phyloP scores from a whole-genome alignment of 2,113 vertebrate genomes.

The Aleadryas rufinucha region DNA sequence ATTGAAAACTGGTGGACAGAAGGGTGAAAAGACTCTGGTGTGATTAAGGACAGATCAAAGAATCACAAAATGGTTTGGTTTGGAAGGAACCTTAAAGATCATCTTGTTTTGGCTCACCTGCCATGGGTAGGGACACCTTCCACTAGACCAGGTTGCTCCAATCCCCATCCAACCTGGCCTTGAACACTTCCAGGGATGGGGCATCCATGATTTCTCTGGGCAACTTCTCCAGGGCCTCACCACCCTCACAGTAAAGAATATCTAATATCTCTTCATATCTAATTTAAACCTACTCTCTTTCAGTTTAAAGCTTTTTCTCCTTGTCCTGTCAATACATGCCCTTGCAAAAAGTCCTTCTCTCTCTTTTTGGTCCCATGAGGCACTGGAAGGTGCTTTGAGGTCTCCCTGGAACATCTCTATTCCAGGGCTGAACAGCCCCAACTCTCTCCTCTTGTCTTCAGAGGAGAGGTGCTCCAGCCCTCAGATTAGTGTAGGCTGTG shows the following conservation, averaged over 20 bases:
- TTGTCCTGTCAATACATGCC: neutral
- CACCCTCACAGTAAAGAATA: neutral
- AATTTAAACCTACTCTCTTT: neutral
- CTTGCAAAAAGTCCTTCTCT: neutral
- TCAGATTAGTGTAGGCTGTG: neutral
- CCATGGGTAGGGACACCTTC: neutral
- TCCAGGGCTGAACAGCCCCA: neutral
- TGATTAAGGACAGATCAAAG: neutral
- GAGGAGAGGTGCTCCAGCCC: neutral
- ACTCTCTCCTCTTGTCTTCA: neutral
- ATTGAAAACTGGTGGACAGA: neutral
- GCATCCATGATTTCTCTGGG: rapidly evolving
- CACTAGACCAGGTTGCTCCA: neutral
- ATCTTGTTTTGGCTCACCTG: neutral
- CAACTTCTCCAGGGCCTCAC: neutral
- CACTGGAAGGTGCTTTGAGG: neutral
- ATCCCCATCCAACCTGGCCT: neutral
- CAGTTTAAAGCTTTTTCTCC: neutral
- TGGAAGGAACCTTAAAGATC: too few species aligned
- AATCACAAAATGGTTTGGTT: neutral
- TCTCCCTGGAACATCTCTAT: neutral
- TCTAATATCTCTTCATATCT: neutral
- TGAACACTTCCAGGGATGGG: neutral
- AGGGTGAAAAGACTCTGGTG: neutral
- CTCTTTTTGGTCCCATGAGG: neutral